Evolutionary conservation across 2,797 vertebrate species (phyloP), one percentile per base, ranked within the genome.

Genomic region (Oryzias sinensis): DNA sequence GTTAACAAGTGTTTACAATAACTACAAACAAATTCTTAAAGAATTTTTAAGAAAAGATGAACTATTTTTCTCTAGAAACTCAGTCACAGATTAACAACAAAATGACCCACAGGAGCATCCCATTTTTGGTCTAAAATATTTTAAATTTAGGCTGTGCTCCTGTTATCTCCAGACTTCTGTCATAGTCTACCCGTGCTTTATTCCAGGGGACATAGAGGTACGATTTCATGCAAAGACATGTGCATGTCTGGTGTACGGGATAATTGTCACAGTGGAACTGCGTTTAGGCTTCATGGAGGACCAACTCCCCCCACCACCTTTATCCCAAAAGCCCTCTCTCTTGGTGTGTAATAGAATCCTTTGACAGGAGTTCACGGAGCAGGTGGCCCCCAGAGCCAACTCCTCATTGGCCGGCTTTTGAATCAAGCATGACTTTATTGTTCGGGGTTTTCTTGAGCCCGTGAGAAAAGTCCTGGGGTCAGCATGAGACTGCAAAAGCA

Each of bases 1-100:
- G 82, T 89, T 91, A 90, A n/a, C n/a, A n/a, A n/a, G n/a, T n/a
- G n/a, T n/a, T n/a, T 90, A 91, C 83, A 90, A 92, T 91, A 88
- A 91, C 90, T 90, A 90, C 85, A 60, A 76, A 58, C 70, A 68
- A 71, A 81, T 77, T 68, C 79, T 80, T 83, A 83, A 67, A 78
- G 78, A 68, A 82, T 84, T 66, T 41, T 67, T 84, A 84, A 81
- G 62, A 70, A 77, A 75, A 40, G 33, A n/a, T 45, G 17, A 24
- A 13, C 67, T 64, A 59, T 43, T 45, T 22, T 73, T 80, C 64
- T 58, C 56, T 68, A 53, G 53, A 63, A 52, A 49, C 73, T 52
- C 65, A 63, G 42, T 70, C 61, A 69, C 72, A 61, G 59, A 65
- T 56, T 40, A 80, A 82, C 56, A 84, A 77, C 77, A 68, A 62